These are phyloP conservation scores for Pithys albifrons DNA, from an alignment of 2,113 vertebrate species.

Conservation along the genomic window DNA sequence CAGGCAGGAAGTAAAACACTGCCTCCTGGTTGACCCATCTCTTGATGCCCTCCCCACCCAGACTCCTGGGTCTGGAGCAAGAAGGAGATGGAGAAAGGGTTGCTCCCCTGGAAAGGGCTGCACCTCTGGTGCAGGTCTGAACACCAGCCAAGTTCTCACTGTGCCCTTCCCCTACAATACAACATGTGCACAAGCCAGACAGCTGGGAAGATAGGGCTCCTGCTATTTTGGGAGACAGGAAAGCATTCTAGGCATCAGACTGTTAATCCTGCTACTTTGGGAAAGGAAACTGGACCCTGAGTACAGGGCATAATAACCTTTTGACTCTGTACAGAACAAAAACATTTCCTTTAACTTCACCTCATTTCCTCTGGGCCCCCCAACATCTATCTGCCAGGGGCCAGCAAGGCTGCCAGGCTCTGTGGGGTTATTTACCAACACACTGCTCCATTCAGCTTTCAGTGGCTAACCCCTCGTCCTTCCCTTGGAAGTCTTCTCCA, in stretches of 20 bases:
- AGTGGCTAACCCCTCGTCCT: rapidly evolving
- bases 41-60: neutral
- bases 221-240: neutral
- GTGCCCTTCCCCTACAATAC: neutral
- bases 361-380: neutral
- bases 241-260: neutral
- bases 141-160: neutral
- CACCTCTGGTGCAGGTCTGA: neutral
- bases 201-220: neutral
- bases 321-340: neutral
- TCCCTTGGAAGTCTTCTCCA: neutral
- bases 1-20: neutral
- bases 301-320: neutral
- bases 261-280: neutral
- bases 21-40: rapidly evolving
- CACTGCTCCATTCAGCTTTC: neutral
- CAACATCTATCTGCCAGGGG: neutral
- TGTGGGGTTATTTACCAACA: neutral
- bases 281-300: neutral
- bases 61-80: neutral
- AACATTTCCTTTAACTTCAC: neutral
- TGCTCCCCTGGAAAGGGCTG: neutral
- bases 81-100: neutral
- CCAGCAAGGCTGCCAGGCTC: neutral
- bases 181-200: rapidly evolving